phyloP scores from a whole-genome alignment of 1,140 invertebrate species.

The Euura lappo region DNA sequence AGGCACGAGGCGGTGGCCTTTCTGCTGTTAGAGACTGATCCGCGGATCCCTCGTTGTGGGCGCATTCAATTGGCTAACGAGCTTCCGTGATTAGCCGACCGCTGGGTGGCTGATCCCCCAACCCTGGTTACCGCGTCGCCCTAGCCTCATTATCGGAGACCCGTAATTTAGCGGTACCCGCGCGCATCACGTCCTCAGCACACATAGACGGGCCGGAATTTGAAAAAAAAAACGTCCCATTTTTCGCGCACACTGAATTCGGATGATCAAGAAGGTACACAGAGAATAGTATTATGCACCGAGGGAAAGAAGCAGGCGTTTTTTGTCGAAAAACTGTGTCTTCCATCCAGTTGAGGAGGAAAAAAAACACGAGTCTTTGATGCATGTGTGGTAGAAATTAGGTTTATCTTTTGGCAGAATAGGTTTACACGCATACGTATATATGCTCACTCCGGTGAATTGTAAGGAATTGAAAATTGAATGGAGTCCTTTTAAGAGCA shows the following conservation, averaged over 20 bases:
- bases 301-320: too few relatives aligned
- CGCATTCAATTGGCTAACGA: constrained; percentile 6
- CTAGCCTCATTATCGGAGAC: constrained; percentile 6
- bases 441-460: not conserved
- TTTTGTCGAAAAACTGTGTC: too few relatives aligned
- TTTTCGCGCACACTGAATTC: too few relatives aligned
- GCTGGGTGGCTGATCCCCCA: not conserved
- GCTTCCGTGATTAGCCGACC: constrained; percentile 4
- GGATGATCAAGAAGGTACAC: too few relatives aligned
- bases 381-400: not conserved
- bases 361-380: too few relatives aligned
- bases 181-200: not conserved
- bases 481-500: not conserved
- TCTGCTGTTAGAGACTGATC: not conserved
- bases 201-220: not conserved
- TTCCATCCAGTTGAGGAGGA: too few relatives aligned
- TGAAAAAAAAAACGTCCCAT: not conserved
- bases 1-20: not conserved
- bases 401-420: not conserved
- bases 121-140: not conserved
- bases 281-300: not conserved
- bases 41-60: not conserved
- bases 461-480: constrained; percentile 7
- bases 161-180: not conserved
- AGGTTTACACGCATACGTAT: not conserved